Base-by-base conservation (phyloP, 1,140 invertebrate species). In the Drosophila azteca region DNA sequence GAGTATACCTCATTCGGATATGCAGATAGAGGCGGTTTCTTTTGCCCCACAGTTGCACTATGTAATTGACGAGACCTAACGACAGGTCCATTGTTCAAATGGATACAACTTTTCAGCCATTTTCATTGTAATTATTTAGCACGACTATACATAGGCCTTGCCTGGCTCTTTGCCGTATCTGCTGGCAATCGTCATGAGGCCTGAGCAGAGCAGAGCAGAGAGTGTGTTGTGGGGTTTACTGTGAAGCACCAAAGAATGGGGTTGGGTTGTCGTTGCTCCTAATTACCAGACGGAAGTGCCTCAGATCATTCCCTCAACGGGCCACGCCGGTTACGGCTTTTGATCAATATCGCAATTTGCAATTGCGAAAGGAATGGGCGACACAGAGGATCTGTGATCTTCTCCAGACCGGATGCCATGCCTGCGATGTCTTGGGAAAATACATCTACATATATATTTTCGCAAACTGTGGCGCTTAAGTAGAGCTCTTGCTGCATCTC, bases 61-160 rank as follows among this genome's bases (percentile, higher is more conserved):
- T 39, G 35, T 39, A 84, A 77, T 82, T 87, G 82, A 76, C 75
- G 20, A 82, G 49, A 80, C 71, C 67, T 79, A 83, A 87, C 64
- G 75, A 88, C 71, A 82, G 58, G 61, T 88, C 57, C 64, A 79
- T 77, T 82, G 75, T 82, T 68, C 46, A 76, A 87, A 87, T 87
- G 61, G 75, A 67, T 66, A 64, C 83, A 88, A 71, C 83, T 87
- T 82, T 87, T 82, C 82, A 88, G 67, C 48, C 82, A 88, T 87
- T 87, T 88, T 68, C 60, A 63, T 59, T 67, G 74, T 82, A 82
- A 82, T 82, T 77, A 77, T 66, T 71, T 72, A 55, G 52, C 71
- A 58, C 73, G 48, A 51, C 59, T 13, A 20, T 13, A 8, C 17
- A 20, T 20, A 20, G 0, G 17, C 17, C 17, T 20, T 57, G 44